A percentile compares a stretch with the other conserved stretches of the same genome.
phyloP scores from a whole-genome alignment of 2,888 invertebrate genomes.

The Conus canariensis region DNA sequence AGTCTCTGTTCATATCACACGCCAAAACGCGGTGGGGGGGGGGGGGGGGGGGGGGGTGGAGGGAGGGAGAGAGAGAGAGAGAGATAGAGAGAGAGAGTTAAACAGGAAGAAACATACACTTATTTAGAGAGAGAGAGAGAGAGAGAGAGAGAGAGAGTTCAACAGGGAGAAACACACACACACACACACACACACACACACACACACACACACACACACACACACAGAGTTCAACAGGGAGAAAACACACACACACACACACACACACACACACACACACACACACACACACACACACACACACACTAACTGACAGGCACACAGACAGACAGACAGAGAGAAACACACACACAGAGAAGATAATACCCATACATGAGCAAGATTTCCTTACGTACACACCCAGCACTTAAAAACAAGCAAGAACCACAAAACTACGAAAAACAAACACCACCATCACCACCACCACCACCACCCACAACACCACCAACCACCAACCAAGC shows the following conservation, averaged over 20 bases:
- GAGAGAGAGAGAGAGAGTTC: background rate
- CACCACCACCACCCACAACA: background rate
- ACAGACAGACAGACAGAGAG: background rate
- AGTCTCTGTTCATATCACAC: background rate
- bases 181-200: background rate
- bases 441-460: background rate
- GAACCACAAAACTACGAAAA: too few relatives aligned
- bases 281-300: background rate
- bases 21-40: too few relatives aligned
- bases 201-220: background rate
- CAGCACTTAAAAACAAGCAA: too few relatives aligned
- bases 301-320: background rate
- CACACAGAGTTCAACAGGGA: background rate
- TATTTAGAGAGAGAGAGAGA: background rate
- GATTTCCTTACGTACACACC: too few relatives aligned
- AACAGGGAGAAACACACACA: background rate
- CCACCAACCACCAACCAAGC: background rate
- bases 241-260: background rate
- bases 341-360: too few relatives aligned
- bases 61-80: constrained; percentile 35
- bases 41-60: background rate
- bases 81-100: constrained; percentile 25
- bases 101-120: background rate
- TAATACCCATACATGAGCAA: too few relatives aligned
- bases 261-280: background rate